Percentiles rank a stretch among this genome's conserved stretches.
Evolutionary conservation across 2,797 vertebrate genomes (phyloP).

Genomic region (Cynopterus sphinx): DNA sequence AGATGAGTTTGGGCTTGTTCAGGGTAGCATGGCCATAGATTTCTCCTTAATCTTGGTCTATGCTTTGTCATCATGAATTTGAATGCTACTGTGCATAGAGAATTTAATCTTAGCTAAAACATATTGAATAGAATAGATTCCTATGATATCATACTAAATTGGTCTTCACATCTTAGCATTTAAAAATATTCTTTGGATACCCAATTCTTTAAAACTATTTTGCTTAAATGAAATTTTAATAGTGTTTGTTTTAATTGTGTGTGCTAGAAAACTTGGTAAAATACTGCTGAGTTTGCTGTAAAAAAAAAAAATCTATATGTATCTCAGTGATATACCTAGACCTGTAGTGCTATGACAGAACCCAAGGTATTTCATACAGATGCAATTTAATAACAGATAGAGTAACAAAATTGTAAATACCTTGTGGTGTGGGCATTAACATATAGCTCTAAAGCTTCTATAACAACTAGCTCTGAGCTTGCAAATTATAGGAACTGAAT

Average conservation of each 20-base stretch:
- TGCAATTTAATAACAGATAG: background rate
- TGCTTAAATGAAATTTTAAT: background rate
- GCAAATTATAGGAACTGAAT: background rate
- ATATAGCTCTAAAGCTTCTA: background rate
- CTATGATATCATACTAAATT: background rate
- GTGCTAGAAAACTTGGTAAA: background rate
- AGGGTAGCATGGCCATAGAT: too few species aligned
- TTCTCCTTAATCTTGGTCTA: background rate
- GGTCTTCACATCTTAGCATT: background rate
- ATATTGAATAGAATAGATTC: background rate
- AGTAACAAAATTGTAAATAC: background rate
- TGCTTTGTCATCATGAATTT: background rate
- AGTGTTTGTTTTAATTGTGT: background rate
- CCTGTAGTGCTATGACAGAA: background rate
- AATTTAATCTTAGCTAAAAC: background rate
- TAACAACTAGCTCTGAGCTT: background rate
- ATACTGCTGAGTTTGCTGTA: background rate
- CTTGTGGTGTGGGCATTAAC: background rate
- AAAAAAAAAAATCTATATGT: background rate
- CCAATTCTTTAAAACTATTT: background rate
- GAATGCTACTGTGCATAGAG: background rate
- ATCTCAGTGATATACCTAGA: background rate
- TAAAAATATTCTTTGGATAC: background rate
- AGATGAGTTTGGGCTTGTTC: too few species aligned
- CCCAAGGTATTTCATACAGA: background rate